Evolutionary conservation across 2,888 invertebrate species (phyloP).

Genomic region (Strigamia transsilvanica): DNA sequence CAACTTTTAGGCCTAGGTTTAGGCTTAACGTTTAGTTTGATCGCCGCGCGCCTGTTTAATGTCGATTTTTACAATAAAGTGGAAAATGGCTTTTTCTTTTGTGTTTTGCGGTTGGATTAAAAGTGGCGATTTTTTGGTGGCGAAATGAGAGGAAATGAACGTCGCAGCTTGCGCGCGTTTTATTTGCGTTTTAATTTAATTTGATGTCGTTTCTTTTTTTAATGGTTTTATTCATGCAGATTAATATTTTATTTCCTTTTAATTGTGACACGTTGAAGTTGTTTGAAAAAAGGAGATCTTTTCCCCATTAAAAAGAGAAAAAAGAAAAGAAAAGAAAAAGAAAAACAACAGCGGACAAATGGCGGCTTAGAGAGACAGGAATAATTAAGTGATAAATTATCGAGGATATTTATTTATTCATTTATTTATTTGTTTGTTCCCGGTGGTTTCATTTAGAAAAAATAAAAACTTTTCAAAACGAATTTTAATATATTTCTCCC

Average conservation of each 20-base stretch:
- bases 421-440: background rate
- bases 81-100: too few relatives aligned
- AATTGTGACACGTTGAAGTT: background rate
- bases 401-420: background rate
- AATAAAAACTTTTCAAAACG: background rate
- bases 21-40: background rate
- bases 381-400: constrained; percentile 18
- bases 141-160: too few relatives aligned
- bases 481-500: background rate
- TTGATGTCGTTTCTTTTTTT: background rate
- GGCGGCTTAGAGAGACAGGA: background rate
- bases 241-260: background rate
- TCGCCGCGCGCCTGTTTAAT: background rate
- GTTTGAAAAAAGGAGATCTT: background rate
- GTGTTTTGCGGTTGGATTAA: too few relatives aligned
- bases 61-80: background rate
- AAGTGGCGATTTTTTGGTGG: too few relatives aligned
- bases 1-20: constrained; percentile 13
- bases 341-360: background rate
- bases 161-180: too few relatives aligned
- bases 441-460: background rate
- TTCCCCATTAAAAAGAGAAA: background rate
- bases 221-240: too few relatives aligned
- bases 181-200: too few relatives aligned
- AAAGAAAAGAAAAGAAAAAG: background rate